These are phyloP conservation scores for Promerops cafer DNA, from an alignment of 2,113 vertebrate genomes.

Conservation along the genomic window DNA sequence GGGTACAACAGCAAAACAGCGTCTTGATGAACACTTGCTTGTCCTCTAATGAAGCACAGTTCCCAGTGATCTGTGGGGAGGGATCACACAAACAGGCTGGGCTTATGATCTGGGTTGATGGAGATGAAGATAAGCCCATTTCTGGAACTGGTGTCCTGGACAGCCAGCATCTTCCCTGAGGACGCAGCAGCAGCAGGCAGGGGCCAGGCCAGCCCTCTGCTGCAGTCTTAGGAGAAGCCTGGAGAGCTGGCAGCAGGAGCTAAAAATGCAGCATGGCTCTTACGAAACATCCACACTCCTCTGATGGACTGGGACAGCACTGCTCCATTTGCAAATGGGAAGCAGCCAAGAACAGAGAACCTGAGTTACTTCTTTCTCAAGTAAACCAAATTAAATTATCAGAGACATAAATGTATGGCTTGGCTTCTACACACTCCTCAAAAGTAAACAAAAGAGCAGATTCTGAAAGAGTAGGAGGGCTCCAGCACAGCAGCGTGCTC, in stretches of 20 bases:
- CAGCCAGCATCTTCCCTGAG: neutral
- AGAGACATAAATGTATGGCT: neutral
- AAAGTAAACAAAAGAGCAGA: neutral
- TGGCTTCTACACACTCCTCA: neutral
- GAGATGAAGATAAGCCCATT: constrained; percentile 12
- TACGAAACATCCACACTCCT: neutral
- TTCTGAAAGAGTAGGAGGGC: neutral
- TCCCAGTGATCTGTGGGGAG: neutral
- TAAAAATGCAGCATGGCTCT: neutral
- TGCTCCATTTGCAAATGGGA: neutral
- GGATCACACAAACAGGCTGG: neutral
- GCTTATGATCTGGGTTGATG: neutral
- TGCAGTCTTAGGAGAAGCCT: neutral
- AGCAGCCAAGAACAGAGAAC: neutral
- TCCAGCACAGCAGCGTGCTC: neutral
- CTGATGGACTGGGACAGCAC: neutral
- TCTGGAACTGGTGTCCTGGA: neutral
- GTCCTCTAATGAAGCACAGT: neutral
- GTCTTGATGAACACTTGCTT: neutral
- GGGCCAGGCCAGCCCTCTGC: neutral
- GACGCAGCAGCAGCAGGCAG: neutral
- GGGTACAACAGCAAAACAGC: neutral
- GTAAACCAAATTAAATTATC: neutral
- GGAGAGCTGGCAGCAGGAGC: neutral
- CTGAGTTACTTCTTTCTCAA: neutral